Percentiles rank a stretch among this genome's conserved stretches.
phyloP scores from a whole-genome alignment of 1,140 invertebrate genomes.

The Musca domestica region DNA sequence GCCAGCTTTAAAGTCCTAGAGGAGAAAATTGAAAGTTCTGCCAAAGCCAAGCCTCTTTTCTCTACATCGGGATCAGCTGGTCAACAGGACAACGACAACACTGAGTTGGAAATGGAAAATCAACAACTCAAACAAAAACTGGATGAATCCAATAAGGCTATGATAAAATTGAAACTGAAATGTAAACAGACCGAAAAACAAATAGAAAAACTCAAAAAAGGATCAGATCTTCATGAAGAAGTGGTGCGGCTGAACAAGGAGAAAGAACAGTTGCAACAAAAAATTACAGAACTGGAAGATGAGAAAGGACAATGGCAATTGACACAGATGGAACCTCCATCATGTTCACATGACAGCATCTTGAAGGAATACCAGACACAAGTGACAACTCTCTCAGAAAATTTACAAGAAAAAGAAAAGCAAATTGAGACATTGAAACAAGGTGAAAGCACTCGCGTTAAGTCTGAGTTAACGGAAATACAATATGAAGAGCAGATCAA shows the following conservation, averaged over 20 bases:
- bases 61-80: slow-evolving; percentile 38
- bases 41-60: slow-evolving; percentile 46
- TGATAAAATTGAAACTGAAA: slow-evolving; percentile 82
- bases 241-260: slow-evolving; percentile 62
- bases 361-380: background rate
- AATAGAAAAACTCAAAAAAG: slow-evolving; percentile 72
- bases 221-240: slow-evolving; percentile 68
- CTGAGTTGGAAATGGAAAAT: slow-evolving; percentile 69
- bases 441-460: slow-evolving; percentile 54
- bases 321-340: slow-evolving; percentile 42
- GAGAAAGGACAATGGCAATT: slow-evolving; percentile 86
- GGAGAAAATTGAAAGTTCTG: slow-evolving; percentile 55
- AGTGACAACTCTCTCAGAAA: background rate
- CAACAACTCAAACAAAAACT: slow-evolving; percentile 65
- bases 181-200: slow-evolving; percentile 81
- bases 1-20: slow-evolving; percentile 57
- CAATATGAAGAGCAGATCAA: slow-evolving; percentile 67
- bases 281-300: slow-evolving; percentile 81
- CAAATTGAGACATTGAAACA: slow-evolving; percentile 40
- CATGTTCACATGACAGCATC: background rate
- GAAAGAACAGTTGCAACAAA: slow-evolving; percentile 67
- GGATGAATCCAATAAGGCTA: slow-evolving; percentile 74
- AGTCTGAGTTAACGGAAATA: slow-evolving; percentile 64
- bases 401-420: slow-evolving; percentile 25
- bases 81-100: slow-evolving; percentile 71